Conservation (phyloP, 1,140 invertebrate genomes). For the Cherax quadricarinatus region DNA sequence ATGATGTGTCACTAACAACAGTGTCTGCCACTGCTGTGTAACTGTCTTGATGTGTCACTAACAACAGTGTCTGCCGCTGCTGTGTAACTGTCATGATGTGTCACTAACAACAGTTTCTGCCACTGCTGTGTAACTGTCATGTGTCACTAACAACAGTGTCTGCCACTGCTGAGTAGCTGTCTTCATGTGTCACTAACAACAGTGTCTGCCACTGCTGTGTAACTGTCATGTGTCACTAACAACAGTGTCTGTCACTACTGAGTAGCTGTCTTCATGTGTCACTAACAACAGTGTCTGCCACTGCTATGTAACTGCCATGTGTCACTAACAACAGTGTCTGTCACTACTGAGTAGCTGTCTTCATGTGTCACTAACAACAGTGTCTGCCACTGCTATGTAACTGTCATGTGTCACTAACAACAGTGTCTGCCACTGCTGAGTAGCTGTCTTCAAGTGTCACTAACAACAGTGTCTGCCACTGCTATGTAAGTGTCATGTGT, state of each 20-base stretch:
- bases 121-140: not conserved
- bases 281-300: too few relatives aligned
- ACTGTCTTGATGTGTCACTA: not conserved
- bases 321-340: not conserved
- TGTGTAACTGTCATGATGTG: too few relatives aligned
- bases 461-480: too few relatives aligned
- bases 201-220: not conserved
- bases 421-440: not conserved
- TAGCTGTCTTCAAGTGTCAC: too few relatives aligned
- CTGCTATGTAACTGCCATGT: not conserved
- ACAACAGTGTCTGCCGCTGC: not conserved
- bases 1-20: too few relatives aligned
- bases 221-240: not conserved
- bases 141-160: not conserved
- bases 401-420: not conserved
- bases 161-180: too few relatives aligned
- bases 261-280: too few relatives aligned
- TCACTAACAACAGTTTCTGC: too few relatives aligned
- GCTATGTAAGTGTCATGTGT: not conserved
- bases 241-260: not conserved
- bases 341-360: too few relatives aligned
- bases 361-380: too few relatives aligned
- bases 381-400: not conserved
- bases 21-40: not conserved
- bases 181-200: too few relatives aligned